Conservation (phyloP, 2,797 vertebrate species). For the Pelodytes ibericus region DNA sequence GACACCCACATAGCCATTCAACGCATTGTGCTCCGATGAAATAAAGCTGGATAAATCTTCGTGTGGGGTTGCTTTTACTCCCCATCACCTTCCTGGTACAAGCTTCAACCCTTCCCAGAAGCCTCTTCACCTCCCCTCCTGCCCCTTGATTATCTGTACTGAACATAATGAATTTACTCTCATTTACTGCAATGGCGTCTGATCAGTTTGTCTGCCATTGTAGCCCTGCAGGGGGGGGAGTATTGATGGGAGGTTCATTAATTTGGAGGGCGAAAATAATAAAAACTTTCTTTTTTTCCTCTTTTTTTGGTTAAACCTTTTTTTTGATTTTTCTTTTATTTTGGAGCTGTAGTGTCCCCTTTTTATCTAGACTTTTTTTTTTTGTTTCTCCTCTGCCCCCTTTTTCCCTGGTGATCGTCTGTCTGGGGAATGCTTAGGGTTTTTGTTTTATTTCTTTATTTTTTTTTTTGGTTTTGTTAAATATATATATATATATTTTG, state of each 20-base stretch:
- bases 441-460: conserved; percentile 57
- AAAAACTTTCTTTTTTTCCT: neutral
- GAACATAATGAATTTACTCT: conserved; percentile 26
- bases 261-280: conserved; percentile 2
- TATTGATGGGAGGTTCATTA: conserved; percentile 11
- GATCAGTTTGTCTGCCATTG: neutral
- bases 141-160: conserved; percentile 22
- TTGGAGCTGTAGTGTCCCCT: neutral
- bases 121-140: neutral
- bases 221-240: neutral
- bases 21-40: conserved; percentile 64
- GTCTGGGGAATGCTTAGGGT: conserved; percentile 72
- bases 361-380: conserved; percentile 65
- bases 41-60: conserved; percentile 74
- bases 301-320: too few species aligned
- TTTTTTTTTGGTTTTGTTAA: conserved; percentile 62
- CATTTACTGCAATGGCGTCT: neutral
- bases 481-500: conserved; percentile 65
- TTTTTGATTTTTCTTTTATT: conserved; percentile 8
- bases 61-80: conserved; percentile 70
- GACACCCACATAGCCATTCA: conserved; percentile 54
- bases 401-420: conserved; percentile 66
- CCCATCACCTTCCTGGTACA: conserved; percentile 58
- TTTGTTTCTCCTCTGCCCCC: conserved; percentile 48
- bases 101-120: conserved; percentile 7